phyloP scores from a whole-genome alignment of 2,113 vertebrate species.

The Vidua macroura region DNA sequence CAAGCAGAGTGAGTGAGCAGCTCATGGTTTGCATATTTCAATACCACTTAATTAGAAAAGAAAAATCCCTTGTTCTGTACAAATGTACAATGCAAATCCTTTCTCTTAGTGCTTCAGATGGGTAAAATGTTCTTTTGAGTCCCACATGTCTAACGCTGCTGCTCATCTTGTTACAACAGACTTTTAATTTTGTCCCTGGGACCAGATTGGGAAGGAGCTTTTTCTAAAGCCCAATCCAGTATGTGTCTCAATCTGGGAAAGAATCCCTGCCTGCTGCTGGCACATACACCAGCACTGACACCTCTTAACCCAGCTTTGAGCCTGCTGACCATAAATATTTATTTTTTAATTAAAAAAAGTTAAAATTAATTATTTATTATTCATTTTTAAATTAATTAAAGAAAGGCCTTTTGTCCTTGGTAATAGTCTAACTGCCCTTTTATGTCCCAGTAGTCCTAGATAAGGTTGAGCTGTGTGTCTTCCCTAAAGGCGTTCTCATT shows the following conservation, averaged over 20 bases:
- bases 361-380: neutral
- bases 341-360: neutral
- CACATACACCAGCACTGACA: neutral
- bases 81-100: neutral
- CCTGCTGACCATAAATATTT: neutral
- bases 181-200: neutral
- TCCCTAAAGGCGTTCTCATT: neutral
- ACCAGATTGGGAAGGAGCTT: neutral
- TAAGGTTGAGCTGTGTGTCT: neutral
- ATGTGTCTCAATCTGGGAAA: neutral
- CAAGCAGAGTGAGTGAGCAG: constrained; percentile 10
- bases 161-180: constrained; percentile 23
- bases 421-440: neutral
- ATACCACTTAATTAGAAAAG: constrained; percentile 13
- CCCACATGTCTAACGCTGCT: neutral
- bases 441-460: neutral
- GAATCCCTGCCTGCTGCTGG: neutral
- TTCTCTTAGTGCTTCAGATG: neutral
- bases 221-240: neutral
- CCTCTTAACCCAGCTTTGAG: neutral
- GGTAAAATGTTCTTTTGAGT: constrained; percentile 25
- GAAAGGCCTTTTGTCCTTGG: neutral
- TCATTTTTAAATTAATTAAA: neutral
- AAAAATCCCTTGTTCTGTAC: neutral
- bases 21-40: neutral